A percentile compares a stretch with the other conserved stretches of the same genome.
Conservation (phyloP, 2,797 vertebrate species). For the Sardinella longiceps region DNA sequence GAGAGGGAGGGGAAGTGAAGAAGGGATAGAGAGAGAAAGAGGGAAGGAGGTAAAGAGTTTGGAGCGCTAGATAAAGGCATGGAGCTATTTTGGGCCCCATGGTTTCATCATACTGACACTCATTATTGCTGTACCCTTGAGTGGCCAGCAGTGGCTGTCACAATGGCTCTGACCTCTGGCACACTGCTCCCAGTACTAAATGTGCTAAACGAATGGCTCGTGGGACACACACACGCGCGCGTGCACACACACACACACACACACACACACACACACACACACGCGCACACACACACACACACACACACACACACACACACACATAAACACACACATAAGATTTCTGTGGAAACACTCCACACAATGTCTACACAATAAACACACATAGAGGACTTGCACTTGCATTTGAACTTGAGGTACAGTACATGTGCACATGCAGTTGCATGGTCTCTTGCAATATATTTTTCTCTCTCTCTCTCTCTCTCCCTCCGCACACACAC, state of each 20-base stretch:
- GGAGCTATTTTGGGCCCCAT: constrained; percentile 6
- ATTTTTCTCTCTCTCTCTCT: no score
- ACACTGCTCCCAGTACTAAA: neutral
- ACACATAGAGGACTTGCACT: no score
- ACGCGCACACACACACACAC: no score
- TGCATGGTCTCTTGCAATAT: no score
- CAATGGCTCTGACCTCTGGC: neutral
- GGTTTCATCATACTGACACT: constrained; percentile 18
- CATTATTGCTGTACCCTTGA: constrained; percentile 1
- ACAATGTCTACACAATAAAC: neutral
- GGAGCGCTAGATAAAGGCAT: neutral
- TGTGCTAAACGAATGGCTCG: neutral
- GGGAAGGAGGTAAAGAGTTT: constrained; percentile 7
- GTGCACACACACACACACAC: no score
- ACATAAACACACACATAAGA: no score
- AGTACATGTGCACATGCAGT: no score
- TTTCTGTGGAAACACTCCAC: neutral
- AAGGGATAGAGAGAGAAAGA: constrained; percentile 54
- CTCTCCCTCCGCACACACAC: neutral
- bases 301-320: no score
- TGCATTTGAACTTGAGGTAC: no score
- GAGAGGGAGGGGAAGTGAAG: constrained; percentile 58
- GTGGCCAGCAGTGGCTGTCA: neutral
- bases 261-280: no score
- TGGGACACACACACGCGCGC: neutral